A percentile compares a stretch with the other conserved stretches of the same genome.
These are phyloP conservation scores for Penaeus vannamei DNA, from an alignment of 1,140 invertebrate species.

Conservation along the genomic window DNA sequence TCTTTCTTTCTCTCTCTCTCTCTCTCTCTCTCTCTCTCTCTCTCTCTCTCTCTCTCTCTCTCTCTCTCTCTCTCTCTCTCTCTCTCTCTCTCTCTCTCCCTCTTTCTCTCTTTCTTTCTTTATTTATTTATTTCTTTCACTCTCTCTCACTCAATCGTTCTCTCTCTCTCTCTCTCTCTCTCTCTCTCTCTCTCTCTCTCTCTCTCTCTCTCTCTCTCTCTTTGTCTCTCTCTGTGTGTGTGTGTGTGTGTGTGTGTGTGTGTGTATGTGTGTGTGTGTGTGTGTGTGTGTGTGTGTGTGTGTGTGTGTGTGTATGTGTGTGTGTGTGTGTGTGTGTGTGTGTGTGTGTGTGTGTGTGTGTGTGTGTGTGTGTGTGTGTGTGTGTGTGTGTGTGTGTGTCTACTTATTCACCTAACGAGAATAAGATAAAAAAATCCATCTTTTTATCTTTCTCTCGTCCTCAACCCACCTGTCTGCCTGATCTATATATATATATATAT, in stretches of 20 bases:
- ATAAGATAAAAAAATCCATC: too few relatives aligned
- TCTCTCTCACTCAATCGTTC: constrained; percentile 10
- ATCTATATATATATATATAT: too few relatives aligned
- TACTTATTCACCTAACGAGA: too few relatives aligned
- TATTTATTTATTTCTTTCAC: not conserved
- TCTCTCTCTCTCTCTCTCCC: not conserved
- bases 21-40: constrained; percentile 9
- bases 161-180: constrained; percentile 29
- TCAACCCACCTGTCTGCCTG: too few relatives aligned
- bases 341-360: too few relatives aligned
- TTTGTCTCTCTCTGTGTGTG: not conserved
- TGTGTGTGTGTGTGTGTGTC: too few relatives aligned
- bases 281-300: too few relatives aligned
- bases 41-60: not conserved
- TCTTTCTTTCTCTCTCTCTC: not conserved
- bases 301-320: too few relatives aligned
- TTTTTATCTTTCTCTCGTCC: too few relatives aligned
- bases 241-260: not conserved
- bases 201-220: constrained; percentile 3
- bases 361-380: too few relatives aligned
- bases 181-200: not conserved
- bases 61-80: not conserved
- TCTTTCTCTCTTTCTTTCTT: not conserved
- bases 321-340: too few relatives aligned
- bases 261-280: constrained; percentile 2